Percentiles rank a stretch among this genome's conserved stretches.
These are phyloP conservation scores for Cladopsammia gracilis DNA, from an alignment of 64 coral and sea anemone genomes.

Conservation along the genomic window DNA sequence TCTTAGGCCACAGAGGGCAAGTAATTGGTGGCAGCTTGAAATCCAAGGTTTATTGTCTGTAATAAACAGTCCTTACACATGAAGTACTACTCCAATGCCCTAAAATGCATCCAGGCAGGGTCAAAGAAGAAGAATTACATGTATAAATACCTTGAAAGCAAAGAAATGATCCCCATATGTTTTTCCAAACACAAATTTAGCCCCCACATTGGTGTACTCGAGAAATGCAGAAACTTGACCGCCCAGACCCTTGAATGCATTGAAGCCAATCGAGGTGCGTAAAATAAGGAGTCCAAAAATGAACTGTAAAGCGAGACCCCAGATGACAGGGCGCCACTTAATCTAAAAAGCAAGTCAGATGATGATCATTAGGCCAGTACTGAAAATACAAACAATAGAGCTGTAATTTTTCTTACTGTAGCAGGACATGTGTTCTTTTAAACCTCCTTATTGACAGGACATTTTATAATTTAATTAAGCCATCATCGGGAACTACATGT, in stretches of 20 bases:
- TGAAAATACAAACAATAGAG: no score
- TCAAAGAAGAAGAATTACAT: background rate
- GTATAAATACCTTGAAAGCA: constrained; percentile 85
- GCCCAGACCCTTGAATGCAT: constrained; percentile 83
- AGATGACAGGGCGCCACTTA: constrained; percentile 90
- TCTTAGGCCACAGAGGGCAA: no score
- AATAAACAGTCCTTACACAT: no score
- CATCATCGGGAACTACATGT: no score
- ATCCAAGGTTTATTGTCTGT: no score
- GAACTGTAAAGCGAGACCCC: constrained; percentile 90
- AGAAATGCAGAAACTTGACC: constrained; percentile 80
- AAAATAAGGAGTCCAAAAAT: constrained; percentile 90
- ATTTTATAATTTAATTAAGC: no score
- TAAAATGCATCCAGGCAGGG: no score
- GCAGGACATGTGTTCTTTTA: no score
- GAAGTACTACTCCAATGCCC: no score
- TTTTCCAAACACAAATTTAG: constrained; percentile 91
- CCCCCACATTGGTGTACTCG: constrained; percentile 81
- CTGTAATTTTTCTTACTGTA: no score
- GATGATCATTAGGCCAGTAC: background rate
- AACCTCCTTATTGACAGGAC: no score
- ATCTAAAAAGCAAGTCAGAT: constrained; percentile 61
- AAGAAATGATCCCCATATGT: constrained; percentile 73
- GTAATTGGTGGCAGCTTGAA: no score
- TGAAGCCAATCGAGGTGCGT: constrained; percentile 73